These are phyloP conservation scores for Pyrrhia umbra DNA, from an alignment of 2,888 invertebrate species.

Conservation along the genomic window DNA sequence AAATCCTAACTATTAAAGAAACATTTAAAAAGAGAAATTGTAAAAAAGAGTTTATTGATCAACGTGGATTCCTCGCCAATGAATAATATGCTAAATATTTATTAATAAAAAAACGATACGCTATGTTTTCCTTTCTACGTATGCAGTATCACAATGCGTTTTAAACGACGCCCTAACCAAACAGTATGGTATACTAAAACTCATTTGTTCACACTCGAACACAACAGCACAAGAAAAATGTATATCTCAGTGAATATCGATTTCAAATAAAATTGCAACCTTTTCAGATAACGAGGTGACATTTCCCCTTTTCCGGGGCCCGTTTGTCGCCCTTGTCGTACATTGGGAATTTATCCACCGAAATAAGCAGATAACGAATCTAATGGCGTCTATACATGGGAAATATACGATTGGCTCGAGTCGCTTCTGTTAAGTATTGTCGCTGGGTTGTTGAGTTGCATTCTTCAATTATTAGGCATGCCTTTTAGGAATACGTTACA, in stretches of 20 bases:
- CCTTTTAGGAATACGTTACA: constrained; percentile 19
- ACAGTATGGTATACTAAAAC: constrained; percentile 63
- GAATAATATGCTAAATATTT: too few relatives aligned
- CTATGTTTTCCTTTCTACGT: not conserved
- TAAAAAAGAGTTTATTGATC: too few relatives aligned
- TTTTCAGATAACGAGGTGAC: constrained; percentile 90
- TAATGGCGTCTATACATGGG: constrained; percentile 79
- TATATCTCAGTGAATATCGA: constrained; percentile 88
- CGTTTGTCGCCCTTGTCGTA: constrained; percentile 82
- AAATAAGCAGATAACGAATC: constrained; percentile 89
- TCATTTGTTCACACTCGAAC: constrained; percentile 65
- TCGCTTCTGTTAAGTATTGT: constrained; percentile 59
- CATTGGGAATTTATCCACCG: constrained; percentile 88
- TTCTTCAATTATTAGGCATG: constrained; percentile 58
- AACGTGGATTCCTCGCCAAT: too few relatives aligned
- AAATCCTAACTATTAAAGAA: too few relatives aligned
- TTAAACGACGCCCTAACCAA: constrained; percentile 36
- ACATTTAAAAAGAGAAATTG: too few relatives aligned
- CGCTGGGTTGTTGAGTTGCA: constrained; percentile 62
- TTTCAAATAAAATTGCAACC: constrained; percentile 91
- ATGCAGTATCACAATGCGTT: constrained; percentile 16
- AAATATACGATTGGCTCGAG: constrained; percentile 75
- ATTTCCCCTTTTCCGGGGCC: constrained; percentile 86
- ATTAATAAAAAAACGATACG: not conserved
- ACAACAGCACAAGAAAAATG: constrained; percentile 73